A percentile compares a stretch with the other conserved stretches of the same genome.
Evolutionary conservation across 2,888 invertebrate species (phyloP).

Genomic region (Itoplectis maculator): DNA sequence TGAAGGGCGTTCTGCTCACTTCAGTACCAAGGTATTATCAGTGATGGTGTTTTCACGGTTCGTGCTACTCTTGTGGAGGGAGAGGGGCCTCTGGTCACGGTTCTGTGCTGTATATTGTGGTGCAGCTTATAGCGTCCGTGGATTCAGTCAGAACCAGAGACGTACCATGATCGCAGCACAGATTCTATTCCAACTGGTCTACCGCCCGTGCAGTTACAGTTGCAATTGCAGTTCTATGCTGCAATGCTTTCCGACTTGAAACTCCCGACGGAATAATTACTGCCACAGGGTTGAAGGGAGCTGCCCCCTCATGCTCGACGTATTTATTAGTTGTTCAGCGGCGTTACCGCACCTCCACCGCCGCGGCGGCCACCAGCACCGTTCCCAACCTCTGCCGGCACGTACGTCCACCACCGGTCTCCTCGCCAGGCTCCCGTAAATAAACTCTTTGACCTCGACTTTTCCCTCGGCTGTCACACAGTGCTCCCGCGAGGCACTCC

Average conservation of each 20-base stretch:
- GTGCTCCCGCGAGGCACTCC: conserved; percentile 51
- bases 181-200: conserved; percentile 9
- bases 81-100: background rate
- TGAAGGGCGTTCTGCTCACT: conserved; percentile 39
- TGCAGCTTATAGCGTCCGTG: background rate
- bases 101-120: background rate
- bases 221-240: conserved; percentile 31
- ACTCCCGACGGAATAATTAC: conserved; percentile 62
- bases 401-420: conserved; percentile 1
- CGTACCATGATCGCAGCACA: background rate
- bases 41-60: conserved; percentile 62
- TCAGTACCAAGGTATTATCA: conserved; percentile 61
- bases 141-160: conserved; percentile 43
- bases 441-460: conserved; percentile 64
- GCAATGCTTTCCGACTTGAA: conserved; percentile 47
- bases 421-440: conserved; percentile 41
- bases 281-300: conserved; percentile 33
- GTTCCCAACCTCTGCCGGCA: background rate
- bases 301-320: conserved; percentile 27
- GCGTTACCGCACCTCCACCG: conserved; percentile 53
- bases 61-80: conserved; percentile 17
- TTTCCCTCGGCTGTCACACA: conserved; percentile 60
- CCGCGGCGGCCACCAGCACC: conserved; percentile 31
- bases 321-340: conserved; percentile 67
- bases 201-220: conserved; percentile 17